A percentile compares a stretch with the other conserved stretches of the same genome.
Conservation (phyloP, 2,113 vertebrate genomes). For the Eubucco bourcierii region DNA sequence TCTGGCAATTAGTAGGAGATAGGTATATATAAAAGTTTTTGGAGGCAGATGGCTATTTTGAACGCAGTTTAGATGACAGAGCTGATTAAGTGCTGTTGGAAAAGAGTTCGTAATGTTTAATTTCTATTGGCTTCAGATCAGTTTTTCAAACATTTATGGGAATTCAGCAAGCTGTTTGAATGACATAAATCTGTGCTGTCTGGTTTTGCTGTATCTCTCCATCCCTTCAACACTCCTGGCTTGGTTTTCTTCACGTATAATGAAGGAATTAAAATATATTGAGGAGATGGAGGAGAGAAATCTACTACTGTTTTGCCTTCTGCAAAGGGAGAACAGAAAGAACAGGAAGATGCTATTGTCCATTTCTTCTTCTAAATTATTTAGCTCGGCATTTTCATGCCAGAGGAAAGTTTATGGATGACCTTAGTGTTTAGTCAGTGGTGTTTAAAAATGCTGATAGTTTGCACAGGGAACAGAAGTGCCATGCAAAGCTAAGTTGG, state of each 20-base stretch:
- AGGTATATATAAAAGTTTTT: not conserved
- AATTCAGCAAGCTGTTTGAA: not conserved
- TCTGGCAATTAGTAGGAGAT: not conserved
- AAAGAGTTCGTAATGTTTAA: not conserved
- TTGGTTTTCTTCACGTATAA: not conserved
- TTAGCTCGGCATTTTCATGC: not conserved
- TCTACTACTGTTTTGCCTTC: not conserved
- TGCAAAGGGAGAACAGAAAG: not conserved
- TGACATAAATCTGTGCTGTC: not conserved
- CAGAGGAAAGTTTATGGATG: not conserved
- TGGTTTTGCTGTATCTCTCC: not conserved
- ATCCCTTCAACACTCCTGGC: not conserved
- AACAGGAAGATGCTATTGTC: not conserved
- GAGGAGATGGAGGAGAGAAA: not conserved
- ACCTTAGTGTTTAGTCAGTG: not conserved
- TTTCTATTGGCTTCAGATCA: slow-evolving; percentile 12
- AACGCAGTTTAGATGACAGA: not conserved
- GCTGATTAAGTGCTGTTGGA: slow-evolving; percentile 26
- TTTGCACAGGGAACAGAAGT: not conserved
- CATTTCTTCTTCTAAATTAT: not conserved
- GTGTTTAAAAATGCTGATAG: not conserved
- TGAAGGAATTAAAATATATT: not conserved
- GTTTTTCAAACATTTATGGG: not conserved
- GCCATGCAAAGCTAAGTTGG: not conserved
- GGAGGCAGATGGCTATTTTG: not conserved